Conservation (phyloP, 2,113 vertebrate genomes). For the Meriones unguiculatus region DNA sequence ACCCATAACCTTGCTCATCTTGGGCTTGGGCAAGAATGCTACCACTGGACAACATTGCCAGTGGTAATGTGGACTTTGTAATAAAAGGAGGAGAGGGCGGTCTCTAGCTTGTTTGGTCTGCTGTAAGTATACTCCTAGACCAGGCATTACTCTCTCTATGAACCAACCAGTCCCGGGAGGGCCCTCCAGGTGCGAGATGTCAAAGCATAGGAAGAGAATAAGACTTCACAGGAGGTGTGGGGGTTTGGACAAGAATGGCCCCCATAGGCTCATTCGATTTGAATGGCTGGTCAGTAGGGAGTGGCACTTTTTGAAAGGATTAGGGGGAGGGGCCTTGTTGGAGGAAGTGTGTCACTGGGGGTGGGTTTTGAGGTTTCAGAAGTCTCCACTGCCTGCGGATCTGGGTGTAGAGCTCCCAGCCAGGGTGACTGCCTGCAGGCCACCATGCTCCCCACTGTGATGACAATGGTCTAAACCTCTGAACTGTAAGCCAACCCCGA, state of each 20-base stretch:
- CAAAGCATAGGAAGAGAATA: background rate
- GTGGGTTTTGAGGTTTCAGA: background rate
- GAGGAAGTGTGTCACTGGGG: background rate
- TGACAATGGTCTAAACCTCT: background rate
- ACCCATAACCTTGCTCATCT: background rate
- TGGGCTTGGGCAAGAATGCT: background rate
- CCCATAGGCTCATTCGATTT: background rate
- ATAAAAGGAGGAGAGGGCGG: background rate
- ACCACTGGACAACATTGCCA: background rate
- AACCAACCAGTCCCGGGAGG: background rate
- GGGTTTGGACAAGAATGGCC: background rate
- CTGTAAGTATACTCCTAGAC: background rate
- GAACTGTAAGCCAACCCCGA: background rate
- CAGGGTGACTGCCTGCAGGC: background rate
- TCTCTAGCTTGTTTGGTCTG: background rate
- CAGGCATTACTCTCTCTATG: background rate
- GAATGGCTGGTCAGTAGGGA: background rate
- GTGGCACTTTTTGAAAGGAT: background rate
- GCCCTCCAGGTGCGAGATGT: background rate
- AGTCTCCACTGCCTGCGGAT: background rate
- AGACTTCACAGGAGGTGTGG: background rate
- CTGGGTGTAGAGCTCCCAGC: background rate
- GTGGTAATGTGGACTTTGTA: background rate
- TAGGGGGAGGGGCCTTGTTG: background rate
- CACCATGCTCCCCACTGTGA: too few species aligned